A percentile compares a stretch with the other conserved stretches of the same genome.
These are phyloP conservation scores for Lordiphosa stackelbergi DNA, from an alignment of 1,140 invertebrate genomes.

Conservation along the genomic window DNA sequence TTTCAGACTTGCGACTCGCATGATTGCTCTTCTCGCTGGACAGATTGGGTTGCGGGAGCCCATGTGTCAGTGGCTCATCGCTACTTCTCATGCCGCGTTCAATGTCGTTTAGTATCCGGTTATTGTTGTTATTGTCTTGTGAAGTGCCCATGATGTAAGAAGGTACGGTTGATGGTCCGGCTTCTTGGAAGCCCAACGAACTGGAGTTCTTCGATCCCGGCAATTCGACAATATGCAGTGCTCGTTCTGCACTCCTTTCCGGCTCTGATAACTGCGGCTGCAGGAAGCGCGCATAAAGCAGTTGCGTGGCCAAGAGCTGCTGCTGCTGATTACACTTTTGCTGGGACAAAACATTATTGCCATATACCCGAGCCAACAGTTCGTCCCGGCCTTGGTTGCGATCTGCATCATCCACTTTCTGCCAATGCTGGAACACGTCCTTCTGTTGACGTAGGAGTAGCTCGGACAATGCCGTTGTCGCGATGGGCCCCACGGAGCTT, in stretches of 20 bases:
- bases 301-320: slow-evolving; percentile 50
- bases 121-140: slow-evolving; percentile 60
- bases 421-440: slow-evolving; percentile 28
- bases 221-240: slow-evolving; percentile 22
- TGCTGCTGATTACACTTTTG: slow-evolving; percentile 29
- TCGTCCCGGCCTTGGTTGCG: slow-evolving; percentile 14
- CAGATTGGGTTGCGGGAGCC: not conserved
- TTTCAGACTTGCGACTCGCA: not conserved
- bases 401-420: slow-evolving; percentile 7
- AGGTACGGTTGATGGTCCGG: slow-evolving; percentile 8
- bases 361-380: slow-evolving; percentile 33
- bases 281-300: slow-evolving; percentile 49
- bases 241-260: slow-evolving; percentile 7
- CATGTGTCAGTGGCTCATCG: slow-evolving; percentile 2
- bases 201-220: slow-evolving; percentile 25
- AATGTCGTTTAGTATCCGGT: slow-evolving; percentile 16
- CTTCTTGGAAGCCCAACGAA: slow-evolving; percentile 10
- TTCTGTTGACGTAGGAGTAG: slow-evolving; percentile 38
- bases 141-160: not conserved
- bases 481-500: slow-evolving; percentile 1
- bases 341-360: slow-evolving; percentile 24
- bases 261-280: slow-evolving; percentile 32
- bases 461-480: slow-evolving; percentile 21
- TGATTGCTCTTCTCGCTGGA: not conserved
- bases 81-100: slow-evolving; percentile 14